Evolutionary conservation across 2,113 vertebrate genomes (phyloP).

Genomic region (Sinocyclocheilus anshuiensis): DNA sequence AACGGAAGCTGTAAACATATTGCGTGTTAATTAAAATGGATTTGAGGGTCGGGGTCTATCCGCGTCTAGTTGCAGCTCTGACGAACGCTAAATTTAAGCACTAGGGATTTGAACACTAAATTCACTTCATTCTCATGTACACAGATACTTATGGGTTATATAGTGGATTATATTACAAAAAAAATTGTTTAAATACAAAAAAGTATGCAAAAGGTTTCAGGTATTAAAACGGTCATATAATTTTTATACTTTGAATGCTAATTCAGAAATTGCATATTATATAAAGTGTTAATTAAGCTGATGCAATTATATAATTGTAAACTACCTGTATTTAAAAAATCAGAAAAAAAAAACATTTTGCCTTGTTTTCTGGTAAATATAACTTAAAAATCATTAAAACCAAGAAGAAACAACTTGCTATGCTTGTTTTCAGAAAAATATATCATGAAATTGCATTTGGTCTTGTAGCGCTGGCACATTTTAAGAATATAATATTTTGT

Average conservation of each 20-base stretch:
- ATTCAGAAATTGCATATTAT: too few relatives aligned
- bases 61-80: not conserved
- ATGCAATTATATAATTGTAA: too few relatives aligned
- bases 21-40: conserved; percentile 19
- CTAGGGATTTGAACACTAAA: not conserved
- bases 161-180: not conserved
- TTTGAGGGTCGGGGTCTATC: conserved; percentile 7
- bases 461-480: not conserved
- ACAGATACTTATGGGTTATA: not conserved
- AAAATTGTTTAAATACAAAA: not conserved
- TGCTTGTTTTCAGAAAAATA: not conserved
- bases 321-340: too few relatives aligned
- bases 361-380: not conserved
- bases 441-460: not conserved
- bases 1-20: conserved; percentile 11
- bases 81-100: not conserved
- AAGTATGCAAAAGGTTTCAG: not conserved
- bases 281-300: too few relatives aligned
- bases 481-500: conserved; percentile 5
- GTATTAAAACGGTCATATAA: too few relatives aligned
- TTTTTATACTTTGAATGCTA: too few relatives aligned
- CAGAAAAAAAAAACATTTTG: too few relatives aligned
- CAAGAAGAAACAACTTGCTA: not conserved
- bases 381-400: not conserved
- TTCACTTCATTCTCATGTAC: not conserved